Evolutionary conservation across 2,113 vertebrate species (phyloP).

Genomic region (Neotragus pygmaeus): DNA sequence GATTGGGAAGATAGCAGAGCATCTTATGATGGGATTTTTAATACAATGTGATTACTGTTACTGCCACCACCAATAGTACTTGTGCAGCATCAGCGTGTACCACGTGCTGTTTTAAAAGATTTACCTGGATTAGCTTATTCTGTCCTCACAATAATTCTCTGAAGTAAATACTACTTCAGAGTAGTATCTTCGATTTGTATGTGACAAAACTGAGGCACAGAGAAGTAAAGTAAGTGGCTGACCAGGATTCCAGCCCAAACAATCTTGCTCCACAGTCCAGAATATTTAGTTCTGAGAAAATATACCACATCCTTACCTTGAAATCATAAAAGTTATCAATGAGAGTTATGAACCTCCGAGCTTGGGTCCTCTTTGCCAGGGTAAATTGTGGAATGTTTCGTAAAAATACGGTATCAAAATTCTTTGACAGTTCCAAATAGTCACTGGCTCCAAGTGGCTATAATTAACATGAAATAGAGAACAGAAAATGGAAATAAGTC

Average conservation of each 20-base stretch:
- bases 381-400: conserved; percentile 88
- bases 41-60: too few species aligned
- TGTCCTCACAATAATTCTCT: background rate
- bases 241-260: background rate
- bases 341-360: conserved; percentile 92
- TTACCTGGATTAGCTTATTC: background rate
- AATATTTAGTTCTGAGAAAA: background rate
- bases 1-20: too few species aligned
- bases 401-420: conserved; percentile 92
- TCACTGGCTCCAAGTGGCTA: conserved; percentile 93
- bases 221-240: background rate
- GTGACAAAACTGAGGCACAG: background rate
- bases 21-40: too few species aligned
- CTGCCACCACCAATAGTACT: background rate
- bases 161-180: background rate
- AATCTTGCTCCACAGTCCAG: background rate
- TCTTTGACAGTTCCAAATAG: conserved; percentile 90
- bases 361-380: conserved; percentile 86
- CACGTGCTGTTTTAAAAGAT: background rate
- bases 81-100: background rate
- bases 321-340: conserved; percentile 94
- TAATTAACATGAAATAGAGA: conserved; percentile 64
- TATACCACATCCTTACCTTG: conserved; percentile 83
- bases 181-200: background rate
- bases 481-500: conserved; percentile 13